These are phyloP conservation scores for Diorhabda carinulata DNA, from an alignment of 1,140 invertebrate species.

Conservation along the genomic window DNA sequence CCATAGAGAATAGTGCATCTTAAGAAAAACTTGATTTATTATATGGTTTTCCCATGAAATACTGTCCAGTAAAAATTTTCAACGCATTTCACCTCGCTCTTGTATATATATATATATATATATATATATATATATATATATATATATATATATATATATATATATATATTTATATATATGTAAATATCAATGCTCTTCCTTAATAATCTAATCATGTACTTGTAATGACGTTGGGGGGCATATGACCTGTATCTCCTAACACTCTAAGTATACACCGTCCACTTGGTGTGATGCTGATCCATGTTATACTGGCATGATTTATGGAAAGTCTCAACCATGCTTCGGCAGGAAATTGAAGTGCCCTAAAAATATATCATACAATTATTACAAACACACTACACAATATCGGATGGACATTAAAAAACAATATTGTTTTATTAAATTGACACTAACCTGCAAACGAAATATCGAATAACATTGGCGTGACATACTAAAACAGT, in stretches of 20 bases:
- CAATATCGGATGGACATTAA: constrained; percentile 1
- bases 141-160: too few relatives aligned
- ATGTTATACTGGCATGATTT: constrained; percentile 91
- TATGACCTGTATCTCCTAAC: constrained; percentile 86
- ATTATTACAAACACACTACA: constrained; percentile 27
- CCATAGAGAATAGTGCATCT: too few relatives aligned
- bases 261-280: constrained; percentile 78
- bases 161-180: too few relatives aligned
- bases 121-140: too few relatives aligned
- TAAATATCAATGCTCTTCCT: too few relatives aligned
- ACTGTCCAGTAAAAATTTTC: too few relatives aligned
- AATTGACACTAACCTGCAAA: constrained; percentile 76
- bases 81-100: too few relatives aligned
- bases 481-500: constrained; percentile 96
- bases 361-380: constrained; percentile 58
- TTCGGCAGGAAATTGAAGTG: constrained; percentile 94
- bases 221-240: constrained; percentile 66
- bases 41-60: too few relatives aligned
- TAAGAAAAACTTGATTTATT: too few relatives aligned
- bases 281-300: constrained; percentile 78
- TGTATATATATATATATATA: too few relatives aligned
- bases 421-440: not conserved
- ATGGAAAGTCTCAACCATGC: constrained; percentile 91
- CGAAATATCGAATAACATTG: constrained; percentile 97
- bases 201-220: constrained; percentile 20